Evolutionary conservation across 1,140 invertebrate species (phyloP), one percentile per base, ranked within the genome.

Genomic region (Theocolax elegans): DNA sequence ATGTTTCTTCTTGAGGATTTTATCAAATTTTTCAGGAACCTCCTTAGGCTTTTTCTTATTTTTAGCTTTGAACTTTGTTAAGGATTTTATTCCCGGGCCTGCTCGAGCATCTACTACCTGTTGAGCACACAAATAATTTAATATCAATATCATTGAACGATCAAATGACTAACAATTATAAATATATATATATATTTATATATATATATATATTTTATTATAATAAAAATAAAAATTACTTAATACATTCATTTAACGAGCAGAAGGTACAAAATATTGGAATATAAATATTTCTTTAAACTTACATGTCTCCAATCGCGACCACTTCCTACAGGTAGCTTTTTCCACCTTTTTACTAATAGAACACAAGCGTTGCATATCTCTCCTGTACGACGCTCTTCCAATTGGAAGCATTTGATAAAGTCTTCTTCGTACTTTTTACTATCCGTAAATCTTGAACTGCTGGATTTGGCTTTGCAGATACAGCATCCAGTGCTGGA

Each of bases 301-400:
- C 91, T 91, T 87, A 95, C 94, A 86, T 96, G 94, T 80, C 90
- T 88, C 94, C 94, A 96, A 83, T 95, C 92, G 23, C 93, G 85
- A 74, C 90, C 90, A 71, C 91, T 93, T 65, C 92, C 93, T 23
- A 87, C 83, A 15, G 94, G 93, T 66, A 95, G 83, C 76, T 95
- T 94, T 82, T 95, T 95, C 89, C 92, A 95, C 64, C 94, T 83
- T 80, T 96, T 95, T 0, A 95, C 93, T 48, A 95, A 83, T 19
- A 95, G 86, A 1, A 95, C 94, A 83, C 94, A 96, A 6, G 94
- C 94, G 87, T 96, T 95, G 83, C 94, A 96, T 69, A 96, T 95
- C 83, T 95, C 94, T 10, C 94, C 94, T 48, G 91, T 89, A 19
- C 94, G 87, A 38, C 90, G 89, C 76, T 93, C 91, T 53, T 91